A percentile compares a stretch with the other conserved stretches of the same genome.
Conservation (phyloP, 23 tunicate genomes). For the Phallusia fumigata region DNA sequence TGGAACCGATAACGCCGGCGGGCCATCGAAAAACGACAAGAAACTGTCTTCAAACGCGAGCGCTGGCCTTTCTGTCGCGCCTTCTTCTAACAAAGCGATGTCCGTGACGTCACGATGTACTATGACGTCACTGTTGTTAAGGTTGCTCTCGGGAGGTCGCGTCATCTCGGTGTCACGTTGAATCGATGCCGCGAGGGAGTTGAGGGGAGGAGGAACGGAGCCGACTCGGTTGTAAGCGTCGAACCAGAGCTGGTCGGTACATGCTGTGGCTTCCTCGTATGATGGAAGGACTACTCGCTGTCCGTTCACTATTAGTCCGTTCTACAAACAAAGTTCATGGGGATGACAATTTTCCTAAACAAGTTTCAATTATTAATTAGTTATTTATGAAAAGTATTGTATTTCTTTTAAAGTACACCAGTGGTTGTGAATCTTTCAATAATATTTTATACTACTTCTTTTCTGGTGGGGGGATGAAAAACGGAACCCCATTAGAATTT, state of each 20-base stretch:
- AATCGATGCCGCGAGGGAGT: neutral
- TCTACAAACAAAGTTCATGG: constrained; percentile 21
- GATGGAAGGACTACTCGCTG: constrained; percentile 60
- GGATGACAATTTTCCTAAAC: neutral
- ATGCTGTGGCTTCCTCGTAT: constrained; percentile 74
- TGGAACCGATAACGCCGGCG: neutral
- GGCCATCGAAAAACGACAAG: constrained; percentile 3
- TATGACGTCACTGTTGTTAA: constrained; percentile 6
- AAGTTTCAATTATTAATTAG: neutral
- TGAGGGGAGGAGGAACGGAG: constrained; percentile 17
- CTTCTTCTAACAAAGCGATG: neutral
- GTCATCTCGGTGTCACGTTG: constrained; percentile 11
- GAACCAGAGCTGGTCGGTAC: constrained; percentile 14
- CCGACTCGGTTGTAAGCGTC: constrained; percentile 27
- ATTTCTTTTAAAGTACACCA: no score
- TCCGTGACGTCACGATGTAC: neutral
- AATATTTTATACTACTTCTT: no score
- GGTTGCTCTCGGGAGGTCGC: constrained; percentile 45
- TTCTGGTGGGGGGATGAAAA: no score
- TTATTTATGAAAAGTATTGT: no score
- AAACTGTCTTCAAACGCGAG: constrained; percentile 5
- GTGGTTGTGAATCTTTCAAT: no score
- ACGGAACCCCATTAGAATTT: no score
- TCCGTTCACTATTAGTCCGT: constrained; percentile 73
- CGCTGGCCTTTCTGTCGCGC: neutral